Base-by-base conservation (phyloP, 2,888 invertebrate genomes). In the Ecdyonurus torrentis region DNA sequence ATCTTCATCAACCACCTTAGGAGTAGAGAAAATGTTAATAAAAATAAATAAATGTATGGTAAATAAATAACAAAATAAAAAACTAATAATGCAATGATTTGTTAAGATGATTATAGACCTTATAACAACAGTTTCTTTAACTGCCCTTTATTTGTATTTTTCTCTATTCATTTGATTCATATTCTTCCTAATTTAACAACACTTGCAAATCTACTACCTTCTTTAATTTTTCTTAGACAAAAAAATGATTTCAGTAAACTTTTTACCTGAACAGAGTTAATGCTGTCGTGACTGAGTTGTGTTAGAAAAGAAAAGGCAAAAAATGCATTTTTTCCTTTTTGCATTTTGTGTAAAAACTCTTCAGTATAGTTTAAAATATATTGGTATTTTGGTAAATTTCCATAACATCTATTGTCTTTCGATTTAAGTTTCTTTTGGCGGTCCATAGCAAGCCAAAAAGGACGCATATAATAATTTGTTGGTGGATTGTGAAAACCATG, bases 201-300 rank as follows among this genome's bases (percentile, higher is more conserved):
- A n/a, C n/a, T n/a, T n/a, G n/a, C n/a, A n/a, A n/a, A n/a, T n/a
- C n/a, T n/a, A n/a, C n/a, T n/a, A n/a, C n/a, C n/a, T n/a, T n/a
- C n/a, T n/a, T n/a, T n/a, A n/a, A n/a, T n/a, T n/a, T n/a, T n/a
- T n/a, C n/a, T n/a, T n/a, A n/a, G n/a, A n/a, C n/a, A n/a, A n/a
- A n/a, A n/a, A n/a, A n/a, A n/a, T n/a, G n/a, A 37, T 37, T 37
- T 37, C 15, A 15, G 37, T 15, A 37, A 15, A 10, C 37, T 37
- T 5, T 37, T 37, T 24, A 68, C 67, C 19, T 70, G 70, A 1
- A 72, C 70, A 58, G 70, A 67, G 67, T 76, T 76, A 59, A 75
- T 68, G 65, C 71, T 70, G 64, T 76, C 76, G 64, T 77, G 77
- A 10, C 74, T 73, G 3, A 74, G 67, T 52, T 70, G 67, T 7